Evolutionary conservation across 2,888 invertebrate genomes (phyloP).

Genomic region (Drosophila demipolita): DNA sequence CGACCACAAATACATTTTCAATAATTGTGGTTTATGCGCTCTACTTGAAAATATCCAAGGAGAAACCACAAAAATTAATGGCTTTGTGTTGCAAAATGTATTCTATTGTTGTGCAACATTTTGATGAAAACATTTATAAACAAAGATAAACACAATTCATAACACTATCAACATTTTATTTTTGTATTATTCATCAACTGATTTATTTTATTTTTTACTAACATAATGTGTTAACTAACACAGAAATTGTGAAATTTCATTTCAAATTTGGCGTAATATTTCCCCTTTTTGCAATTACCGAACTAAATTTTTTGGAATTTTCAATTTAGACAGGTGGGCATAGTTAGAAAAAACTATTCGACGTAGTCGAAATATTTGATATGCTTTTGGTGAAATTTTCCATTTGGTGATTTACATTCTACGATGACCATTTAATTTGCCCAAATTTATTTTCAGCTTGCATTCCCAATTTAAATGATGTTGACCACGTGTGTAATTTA

Average conservation of each 20-base stretch:
- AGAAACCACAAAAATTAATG: neutral
- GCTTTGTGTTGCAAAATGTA: neutral
- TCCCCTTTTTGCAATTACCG: neutral
- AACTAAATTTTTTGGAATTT: neutral
- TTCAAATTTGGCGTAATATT: neutral
- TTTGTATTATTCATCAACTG: neutral
- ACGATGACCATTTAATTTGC: conserved; percentile 22
- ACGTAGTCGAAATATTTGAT: conserved; percentile 40
- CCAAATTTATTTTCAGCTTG: conserved; percentile 19
- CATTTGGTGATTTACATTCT: conserved; percentile 31
- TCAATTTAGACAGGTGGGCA: neutral
- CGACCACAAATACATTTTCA: conserved; percentile 8
- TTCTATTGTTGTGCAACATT: neutral
- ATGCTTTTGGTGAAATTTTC: conserved; percentile 11
- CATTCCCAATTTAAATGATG: conserved; percentile 11
- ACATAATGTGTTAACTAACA: neutral
- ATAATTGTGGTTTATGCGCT: conserved; percentile 16
- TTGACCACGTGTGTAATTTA: neutral
- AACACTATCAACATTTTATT: neutral
- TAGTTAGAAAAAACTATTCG: neutral
- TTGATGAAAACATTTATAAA: neutral
- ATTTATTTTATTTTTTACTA: neutral
- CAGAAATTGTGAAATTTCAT: neutral
- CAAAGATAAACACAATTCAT: neutral
- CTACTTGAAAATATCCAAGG: neutral